These are phyloP conservation scores for Diadophis punctatus DNA, from an alignment of 2,113 vertebrate species.

Conservation along the genomic window DNA sequence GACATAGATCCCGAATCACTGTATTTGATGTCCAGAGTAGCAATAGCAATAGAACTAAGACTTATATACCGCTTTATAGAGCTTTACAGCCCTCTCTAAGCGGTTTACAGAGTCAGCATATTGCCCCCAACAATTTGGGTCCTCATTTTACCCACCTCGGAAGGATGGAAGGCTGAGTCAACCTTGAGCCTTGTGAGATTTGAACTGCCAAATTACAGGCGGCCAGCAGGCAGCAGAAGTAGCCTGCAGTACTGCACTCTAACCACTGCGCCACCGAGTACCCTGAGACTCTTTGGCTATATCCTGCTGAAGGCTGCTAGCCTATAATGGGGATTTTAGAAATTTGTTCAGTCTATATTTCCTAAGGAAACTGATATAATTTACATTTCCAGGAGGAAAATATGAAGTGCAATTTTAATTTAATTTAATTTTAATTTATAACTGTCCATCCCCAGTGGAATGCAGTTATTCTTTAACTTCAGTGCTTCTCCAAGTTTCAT, in stretches of 20 bases:
- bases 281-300: neutral
- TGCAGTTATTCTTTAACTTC: neutral
- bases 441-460: neutral
- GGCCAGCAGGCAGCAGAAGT: too few species aligned
- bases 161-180: too few species aligned
- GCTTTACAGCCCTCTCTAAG: too few species aligned
- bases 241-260: too few species aligned
- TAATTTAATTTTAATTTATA: neutral
- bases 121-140: too few species aligned
- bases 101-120: too few species aligned
- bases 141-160: too few species aligned
- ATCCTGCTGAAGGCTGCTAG: neutral
- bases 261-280: too few species aligned
- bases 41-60: too few species aligned
- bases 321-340: neutral
- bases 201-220: too few species aligned
- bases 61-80: too few species aligned
- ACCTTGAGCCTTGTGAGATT: too few species aligned
- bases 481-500: neutral
- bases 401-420: neutral
- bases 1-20: neutral
- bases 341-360: neutral
- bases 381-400: neutral
- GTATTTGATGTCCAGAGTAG: neutral
- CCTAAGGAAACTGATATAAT: neutral